Evolutionary conservation across 2,113 vertebrate species (phyloP).

Genomic region (Sula dactylatra): DNA sequence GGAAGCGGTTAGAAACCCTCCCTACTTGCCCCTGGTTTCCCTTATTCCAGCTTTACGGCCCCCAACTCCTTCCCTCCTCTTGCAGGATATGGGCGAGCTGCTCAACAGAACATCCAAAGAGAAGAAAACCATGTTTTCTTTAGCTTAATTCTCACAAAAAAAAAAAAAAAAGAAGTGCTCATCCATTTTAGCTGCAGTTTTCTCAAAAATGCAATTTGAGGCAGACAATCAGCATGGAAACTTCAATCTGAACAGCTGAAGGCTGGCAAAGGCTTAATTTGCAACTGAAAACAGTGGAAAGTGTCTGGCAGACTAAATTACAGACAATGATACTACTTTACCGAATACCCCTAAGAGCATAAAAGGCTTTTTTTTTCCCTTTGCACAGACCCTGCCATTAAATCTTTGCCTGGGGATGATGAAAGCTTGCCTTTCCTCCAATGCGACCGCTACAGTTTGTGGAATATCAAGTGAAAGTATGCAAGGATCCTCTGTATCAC

Average conservation of each 20-base stretch:
- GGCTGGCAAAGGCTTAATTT: not conserved
- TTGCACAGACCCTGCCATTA: not conserved
- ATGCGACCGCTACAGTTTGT: not conserved
- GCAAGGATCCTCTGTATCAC: not conserved
- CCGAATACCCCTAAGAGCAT: not conserved
- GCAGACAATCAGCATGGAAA: not conserved
- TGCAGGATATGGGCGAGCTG: not conserved
- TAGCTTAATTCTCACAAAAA: not conserved
- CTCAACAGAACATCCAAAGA: not conserved
- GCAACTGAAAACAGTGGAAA: not conserved
- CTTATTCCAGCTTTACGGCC: not conserved
- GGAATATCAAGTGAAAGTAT: not conserved
- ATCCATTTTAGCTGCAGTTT: not conserved
- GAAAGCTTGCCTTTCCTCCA: not conserved
- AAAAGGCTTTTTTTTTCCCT: not conserved
- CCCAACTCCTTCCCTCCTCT: not conserved
- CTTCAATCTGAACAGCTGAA: not conserved
- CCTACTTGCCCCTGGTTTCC: not conserved
- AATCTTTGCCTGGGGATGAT: not conserved
- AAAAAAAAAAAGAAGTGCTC: not conserved
- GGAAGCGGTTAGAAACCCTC: not conserved
- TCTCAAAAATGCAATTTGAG: not conserved
- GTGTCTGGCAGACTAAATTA: not conserved
- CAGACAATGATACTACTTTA: not conserved
- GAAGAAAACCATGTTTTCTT: not conserved